These are phyloP conservation scores for Eleginops maclovinus DNA, from an alignment of 2,113 vertebrate species.

Conservation along the genomic window DNA sequence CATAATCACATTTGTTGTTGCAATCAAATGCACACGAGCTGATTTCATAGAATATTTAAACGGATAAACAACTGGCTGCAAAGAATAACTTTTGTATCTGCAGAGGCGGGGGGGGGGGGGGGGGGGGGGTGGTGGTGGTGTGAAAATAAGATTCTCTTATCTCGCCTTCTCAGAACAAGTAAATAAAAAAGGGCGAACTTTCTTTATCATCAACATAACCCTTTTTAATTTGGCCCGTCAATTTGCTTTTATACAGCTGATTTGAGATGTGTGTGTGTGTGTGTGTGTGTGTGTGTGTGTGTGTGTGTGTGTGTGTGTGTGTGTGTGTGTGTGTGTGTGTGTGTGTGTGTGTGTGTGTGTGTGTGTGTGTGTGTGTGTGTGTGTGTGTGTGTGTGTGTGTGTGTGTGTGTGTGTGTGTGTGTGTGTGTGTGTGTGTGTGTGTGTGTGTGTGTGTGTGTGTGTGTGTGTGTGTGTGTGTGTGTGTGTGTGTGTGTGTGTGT, in stretches of 20 bases:
- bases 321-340: neutral
- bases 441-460: neutral
- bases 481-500: neutral
- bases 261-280: constrained; percentile 2
- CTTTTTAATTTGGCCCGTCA: neutral
- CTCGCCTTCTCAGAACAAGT: constrained; percentile 19
- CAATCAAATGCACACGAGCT: constrained; percentile 46
- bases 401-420: neutral
- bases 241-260: constrained; percentile 17
- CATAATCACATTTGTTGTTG: constrained; percentile 61
- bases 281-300: neutral
- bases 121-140: no score
- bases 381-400: neutral
- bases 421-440: neutral
- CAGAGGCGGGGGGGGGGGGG: neutral
- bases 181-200: constrained; percentile 37
- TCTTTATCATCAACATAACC: constrained; percentile 22
- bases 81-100: constrained; percentile 43
- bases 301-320: constrained; percentile 7
- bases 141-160: constrained; percentile 27
- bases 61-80: constrained; percentile 35
- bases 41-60: constrained; percentile 62
- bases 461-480: neutral
- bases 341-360: neutral
- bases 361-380: neutral